These are phyloP conservation scores for Zoanthus gigantus DNA, from an alignment of 92 coral and sea anemone genomes.

Conservation along the genomic window DNA sequence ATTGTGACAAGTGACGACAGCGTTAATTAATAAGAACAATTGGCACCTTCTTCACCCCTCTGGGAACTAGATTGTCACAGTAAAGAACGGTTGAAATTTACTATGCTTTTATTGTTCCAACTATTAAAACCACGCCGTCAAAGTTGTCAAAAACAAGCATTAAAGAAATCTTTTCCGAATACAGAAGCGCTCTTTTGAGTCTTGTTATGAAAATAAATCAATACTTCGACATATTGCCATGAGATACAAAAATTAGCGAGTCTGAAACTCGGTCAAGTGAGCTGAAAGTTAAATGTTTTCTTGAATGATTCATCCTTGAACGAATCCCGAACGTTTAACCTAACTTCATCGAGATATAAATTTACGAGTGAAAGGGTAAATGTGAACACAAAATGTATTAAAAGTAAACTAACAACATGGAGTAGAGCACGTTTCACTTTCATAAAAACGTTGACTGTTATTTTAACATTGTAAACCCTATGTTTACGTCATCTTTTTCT, in stretches of 20 bases:
- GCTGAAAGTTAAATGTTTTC: neutral
- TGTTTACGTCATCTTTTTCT: neutral
- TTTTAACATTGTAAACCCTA: neutral
- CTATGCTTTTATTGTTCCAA: neutral
- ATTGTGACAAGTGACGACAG: slow-evolving; percentile 46
- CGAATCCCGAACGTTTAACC: neutral
- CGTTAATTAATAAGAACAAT: slow-evolving; percentile 28
- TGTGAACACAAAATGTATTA: neutral
- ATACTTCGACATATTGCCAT: neutral
- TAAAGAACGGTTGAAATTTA: neutral
- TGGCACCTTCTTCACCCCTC: slow-evolving; percentile 49
- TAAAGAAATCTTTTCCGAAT: neutral
- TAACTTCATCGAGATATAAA: neutral
- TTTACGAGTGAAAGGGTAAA: neutral
- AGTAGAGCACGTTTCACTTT: neutral
- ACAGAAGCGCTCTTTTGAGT: neutral
- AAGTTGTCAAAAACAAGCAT: neutral
- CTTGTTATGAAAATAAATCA: neutral
- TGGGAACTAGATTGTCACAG: slow-evolving; percentile 39
- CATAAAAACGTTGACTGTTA: neutral
- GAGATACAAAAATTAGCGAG: neutral
- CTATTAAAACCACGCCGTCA: neutral
- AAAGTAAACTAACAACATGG: neutral
- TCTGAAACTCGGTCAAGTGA: slow-evolving; percentile 3
- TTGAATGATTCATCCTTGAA: neutral